Evolutionary conservation across 64 coral and sea anemone species (phyloP).

Genomic region (Exaiptasia diaphana): DNA sequence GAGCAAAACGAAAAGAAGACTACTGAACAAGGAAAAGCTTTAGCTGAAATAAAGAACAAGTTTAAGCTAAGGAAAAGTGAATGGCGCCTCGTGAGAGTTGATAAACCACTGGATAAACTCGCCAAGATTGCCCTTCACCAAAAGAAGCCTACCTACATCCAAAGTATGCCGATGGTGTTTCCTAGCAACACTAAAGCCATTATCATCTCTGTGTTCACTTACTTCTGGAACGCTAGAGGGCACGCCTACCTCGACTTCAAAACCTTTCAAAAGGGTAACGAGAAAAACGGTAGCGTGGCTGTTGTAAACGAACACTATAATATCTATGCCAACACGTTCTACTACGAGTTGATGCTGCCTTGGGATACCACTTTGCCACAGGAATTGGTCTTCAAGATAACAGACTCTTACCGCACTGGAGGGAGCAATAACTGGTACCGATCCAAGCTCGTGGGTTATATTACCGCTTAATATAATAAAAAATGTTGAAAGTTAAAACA

Average conservation of each 20-base stretch:
- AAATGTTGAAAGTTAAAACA: too few species aligned
- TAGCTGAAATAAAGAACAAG: not conserved
- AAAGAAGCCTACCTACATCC: slow-evolving; percentile 41
- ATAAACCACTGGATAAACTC: slow-evolving; percentile 22
- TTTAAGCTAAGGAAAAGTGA: not conserved
- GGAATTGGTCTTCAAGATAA: slow-evolving; percentile 62
- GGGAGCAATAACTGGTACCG: slow-evolving; percentile 64
- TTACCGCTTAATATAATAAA: slow-evolving; percentile 54
- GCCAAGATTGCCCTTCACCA: slow-evolving; percentile 46
- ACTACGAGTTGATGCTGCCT: slow-evolving; percentile 67
- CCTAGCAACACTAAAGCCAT: slow-evolving; percentile 65
- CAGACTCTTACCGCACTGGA: slow-evolving; percentile 33
- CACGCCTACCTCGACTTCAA: slow-evolving; percentile 70
- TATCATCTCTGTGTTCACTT: slow-evolving; percentile 54
- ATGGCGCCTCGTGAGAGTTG: slow-evolving; percentile 23
- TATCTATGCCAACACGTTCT: slow-evolving; percentile 67
- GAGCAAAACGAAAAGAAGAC: slow-evolving; percentile 21
- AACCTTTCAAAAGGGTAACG: slow-evolving; percentile 61
- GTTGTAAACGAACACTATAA: slow-evolving; percentile 52
- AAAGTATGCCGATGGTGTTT: slow-evolving; percentile 45
- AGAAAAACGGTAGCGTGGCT: slow-evolving; percentile 35
- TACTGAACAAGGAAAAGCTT: not conserved
- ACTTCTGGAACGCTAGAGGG: slow-evolving; percentile 41
- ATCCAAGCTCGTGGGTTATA: slow-evolving; percentile 46
- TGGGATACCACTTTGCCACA: slow-evolving; percentile 54